Evolutionary conservation across 2,113 vertebrate species (phyloP), one percentile per base, ranked within the genome.

Genomic region (Terrapene triunguis): DNA sequence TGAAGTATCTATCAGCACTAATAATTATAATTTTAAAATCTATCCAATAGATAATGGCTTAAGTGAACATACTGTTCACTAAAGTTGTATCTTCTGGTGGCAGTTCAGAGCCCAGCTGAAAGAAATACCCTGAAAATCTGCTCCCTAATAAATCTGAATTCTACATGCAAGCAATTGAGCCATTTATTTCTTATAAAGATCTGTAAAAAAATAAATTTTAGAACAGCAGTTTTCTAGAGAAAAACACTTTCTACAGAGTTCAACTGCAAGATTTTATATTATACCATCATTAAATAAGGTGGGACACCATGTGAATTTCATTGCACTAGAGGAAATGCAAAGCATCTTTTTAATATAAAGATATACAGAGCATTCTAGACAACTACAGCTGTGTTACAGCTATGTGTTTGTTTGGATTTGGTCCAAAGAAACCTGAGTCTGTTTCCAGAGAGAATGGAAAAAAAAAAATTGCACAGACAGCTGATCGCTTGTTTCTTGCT

Each of bases 391-490:
- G 98, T 98, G 98, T 98, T 98, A 98, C 98, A 98, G 98, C 98
- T 98, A 98, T 98, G 98, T 98, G 97, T 98, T 98, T 96, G 97
- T 98, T 98, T 98, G 98, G 98, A 98, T 99, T 99, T 99, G 98
- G 98, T 99, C 98, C 98, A 98, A 98, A 98, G 98, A 98, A 98
- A 98, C 98, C 98, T 98, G 98, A 99, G 98, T 98, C 98, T 98
- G 97, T 98, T 98, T 98, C 98, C 98, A 98, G 97, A 98, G 95
- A 98, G 97, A 98, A 98, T 96, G 97, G n/a, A n/a, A 96, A 97
- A 98, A 97, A 95, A 21, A n/a, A 38, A 72, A 96, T 97, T 98
- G 96, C 96, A 97, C 96, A 95, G 97, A 98, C 98, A 98, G 98
- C 97, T 94, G 98, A 97, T 97, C 96, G 79, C 94, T 98, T 95